Base-by-base conservation (phyloP, 2,888 invertebrate genomes). In the Dysmachus trigonus region DNA sequence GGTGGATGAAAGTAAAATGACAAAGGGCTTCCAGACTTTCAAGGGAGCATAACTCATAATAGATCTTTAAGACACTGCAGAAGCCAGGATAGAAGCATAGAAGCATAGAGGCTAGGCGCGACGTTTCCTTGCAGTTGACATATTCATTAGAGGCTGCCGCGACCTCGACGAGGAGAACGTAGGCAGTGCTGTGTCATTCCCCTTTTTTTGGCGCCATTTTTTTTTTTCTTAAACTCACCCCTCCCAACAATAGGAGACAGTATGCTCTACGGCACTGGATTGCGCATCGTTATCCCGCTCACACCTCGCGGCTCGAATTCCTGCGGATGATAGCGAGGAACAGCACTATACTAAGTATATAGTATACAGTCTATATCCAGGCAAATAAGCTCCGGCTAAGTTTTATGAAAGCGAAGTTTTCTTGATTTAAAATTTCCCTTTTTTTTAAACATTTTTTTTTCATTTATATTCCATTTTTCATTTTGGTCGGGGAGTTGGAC, bases 131-230 rank as follows among this genome's bases (percentile, higher is more conserved):
- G 82, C 74, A 86, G 86, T 82, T 86, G 86, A 86, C 86, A 86
- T 83, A 81, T 86, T 86, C 86, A 86, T 86, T 86, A 86, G 86
- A 77, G 81, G 27, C 41, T n/a, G 72, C 41, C 10, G 72, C 15
- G 38, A 33, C 30, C 30, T 33, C 85, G 73, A 6, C 22, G 72
- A 27, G 30, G 47, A 7, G 15, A 7, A 35, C 85, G 33, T 53
- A 85, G 47, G 41, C 41, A 18, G 5, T 13, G 51, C 38, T 5
- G n/a, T 62, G 73, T 73, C 86, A 74, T 82, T 81, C 81, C 81
- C 47, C 33, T 35, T 81, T 85, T n/a, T 79, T 31, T 41, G 41
- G 41, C 41, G 85, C 38, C 77, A 30, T 76, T 76, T 47, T 47
- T 41, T 41, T 51, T 51, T 62, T 62, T 62, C 27, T 27, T 62